Evolutionary conservation across 1,140 invertebrate genomes (phyloP).

Genomic region (Tetramorium simillimum): DNA sequence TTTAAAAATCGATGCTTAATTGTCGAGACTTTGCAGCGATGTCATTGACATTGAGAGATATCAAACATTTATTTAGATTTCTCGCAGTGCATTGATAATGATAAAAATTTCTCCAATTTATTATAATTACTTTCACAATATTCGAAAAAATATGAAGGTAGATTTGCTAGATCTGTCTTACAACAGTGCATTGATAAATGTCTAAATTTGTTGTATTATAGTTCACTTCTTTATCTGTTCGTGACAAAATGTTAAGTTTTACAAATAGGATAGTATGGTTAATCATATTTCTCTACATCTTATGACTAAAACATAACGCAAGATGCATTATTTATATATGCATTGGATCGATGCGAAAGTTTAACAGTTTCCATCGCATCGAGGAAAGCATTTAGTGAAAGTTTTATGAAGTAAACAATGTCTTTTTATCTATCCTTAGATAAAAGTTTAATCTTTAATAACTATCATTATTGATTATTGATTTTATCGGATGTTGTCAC

Average conservation of each 20-base stretch:
- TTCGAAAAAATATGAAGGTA: not conserved
- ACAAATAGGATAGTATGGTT: not conserved
- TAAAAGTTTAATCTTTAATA: not conserved
- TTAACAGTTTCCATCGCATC: not conserved
- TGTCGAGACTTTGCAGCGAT: not conserved
- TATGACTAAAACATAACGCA: slow-evolving; percentile 28
- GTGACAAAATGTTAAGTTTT: not conserved
- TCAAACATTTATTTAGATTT: not conserved
- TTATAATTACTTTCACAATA: not conserved
- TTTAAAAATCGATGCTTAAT: not conserved
- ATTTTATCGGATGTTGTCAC: not conserved
- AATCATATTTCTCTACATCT: not conserved
- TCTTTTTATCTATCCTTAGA: not conserved
- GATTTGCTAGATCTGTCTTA: not conserved
- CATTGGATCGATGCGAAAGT: not conserved
- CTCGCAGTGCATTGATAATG: not conserved
- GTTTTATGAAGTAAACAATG: not conserved
- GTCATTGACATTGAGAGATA: not conserved
- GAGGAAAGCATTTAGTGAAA: not conserved
- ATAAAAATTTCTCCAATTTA: not conserved
- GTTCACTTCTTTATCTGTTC: not conserved
- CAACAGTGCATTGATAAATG: not conserved
- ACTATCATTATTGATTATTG: not conserved
- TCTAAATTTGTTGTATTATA: not conserved
- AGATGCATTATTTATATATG: slow-evolving; percentile 10